Evolutionary conservation across 2,888 invertebrate genomes (phyloP).

Genomic region (Agrotis exclamationis): DNA sequence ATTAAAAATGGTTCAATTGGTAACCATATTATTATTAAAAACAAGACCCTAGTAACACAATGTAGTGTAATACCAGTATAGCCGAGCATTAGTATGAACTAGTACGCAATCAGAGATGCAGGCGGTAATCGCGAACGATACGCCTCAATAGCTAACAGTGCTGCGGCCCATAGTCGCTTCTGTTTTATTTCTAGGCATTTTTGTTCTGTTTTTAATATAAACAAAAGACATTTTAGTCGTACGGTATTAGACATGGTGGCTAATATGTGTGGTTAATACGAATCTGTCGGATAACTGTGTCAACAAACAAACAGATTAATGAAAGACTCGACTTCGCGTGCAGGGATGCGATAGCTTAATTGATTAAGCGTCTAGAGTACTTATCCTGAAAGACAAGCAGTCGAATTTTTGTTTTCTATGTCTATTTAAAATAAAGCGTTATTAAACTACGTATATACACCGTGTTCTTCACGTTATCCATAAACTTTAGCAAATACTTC

Average conservation of each 20-base stretch:
- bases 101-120: conserved; percentile 67
- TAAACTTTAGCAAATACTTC: too few species aligned
- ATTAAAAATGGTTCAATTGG: too few species aligned
- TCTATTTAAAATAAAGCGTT: too few species aligned
- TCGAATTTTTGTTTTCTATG: too few species aligned
- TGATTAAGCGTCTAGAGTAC: too few species aligned
- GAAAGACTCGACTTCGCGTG: too few species aligned
- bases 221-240: conserved; percentile 19
- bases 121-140: conserved; percentile 69
- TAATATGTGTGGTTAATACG: neutral
- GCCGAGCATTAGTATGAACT: conserved; percentile 46
- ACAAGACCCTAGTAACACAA: neutral
- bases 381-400: too few species aligned
- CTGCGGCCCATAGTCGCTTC: conserved; percentile 64
- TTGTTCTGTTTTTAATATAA: conserved; percentile 48
- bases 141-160: conserved; percentile 83
- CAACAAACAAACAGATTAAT: neutral
- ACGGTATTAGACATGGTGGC: conserved; percentile 14
- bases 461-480: too few species aligned
- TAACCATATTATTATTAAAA: neutral
- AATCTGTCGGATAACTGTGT: neutral
- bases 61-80: conserved; percentile 15
- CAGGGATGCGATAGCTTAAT: too few species aligned
- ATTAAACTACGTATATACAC: too few species aligned
- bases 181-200: conserved; percentile 58